Base-by-base conservation (phyloP, 2,888 invertebrate species). In the Drosophila falleni region DNA sequence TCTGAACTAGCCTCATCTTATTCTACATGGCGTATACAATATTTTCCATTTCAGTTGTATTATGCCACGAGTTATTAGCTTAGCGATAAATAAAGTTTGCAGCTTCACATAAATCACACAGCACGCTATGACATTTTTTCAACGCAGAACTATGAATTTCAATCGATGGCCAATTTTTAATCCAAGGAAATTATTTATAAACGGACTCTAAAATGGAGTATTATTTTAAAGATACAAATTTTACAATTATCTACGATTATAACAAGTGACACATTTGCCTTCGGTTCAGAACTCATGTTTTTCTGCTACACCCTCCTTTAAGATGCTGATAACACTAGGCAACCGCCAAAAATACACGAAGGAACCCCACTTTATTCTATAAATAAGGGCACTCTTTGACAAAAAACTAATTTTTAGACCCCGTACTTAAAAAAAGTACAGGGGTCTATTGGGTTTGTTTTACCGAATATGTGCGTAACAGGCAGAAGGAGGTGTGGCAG, bases 41-140 rank as follows among this genome's bases (percentile, higher is more conserved):
- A 79, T 66, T 79, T 79, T 85, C 47, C 58, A 73, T 73, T 64
- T 59, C 49, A 56, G 13, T 26, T 58, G 85, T 79, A 55, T 79
- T 86, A 68, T 63, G 86, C 50, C 71, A 59, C 74, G 75, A 78
- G 62, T 84, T 84, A 78, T 84, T 81, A 76, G 79, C 67, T 71
- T 67, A 72, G 85, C 81, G 63, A 81, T 87, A 87, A 80, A 62
- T 47, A 62, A 46, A 39, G 16, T 26, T 19, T 56, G n/a, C 35
- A 78, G 66, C 64, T 54, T 56, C 59, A 60, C 55, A 70, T 70
- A 70, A 70, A 70, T 66, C 70, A 66, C 50, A 59, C 13, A 35
- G 50, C 78, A 65, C 50, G 42, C 33, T 33, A 33, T 42, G 19
- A 16, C 29, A 55, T 23, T 55, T 55, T 51, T 44, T 55, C 15